Conservation (phyloP, 2,797 vertebrate species). For the Eulemur mongoz region DNA sequence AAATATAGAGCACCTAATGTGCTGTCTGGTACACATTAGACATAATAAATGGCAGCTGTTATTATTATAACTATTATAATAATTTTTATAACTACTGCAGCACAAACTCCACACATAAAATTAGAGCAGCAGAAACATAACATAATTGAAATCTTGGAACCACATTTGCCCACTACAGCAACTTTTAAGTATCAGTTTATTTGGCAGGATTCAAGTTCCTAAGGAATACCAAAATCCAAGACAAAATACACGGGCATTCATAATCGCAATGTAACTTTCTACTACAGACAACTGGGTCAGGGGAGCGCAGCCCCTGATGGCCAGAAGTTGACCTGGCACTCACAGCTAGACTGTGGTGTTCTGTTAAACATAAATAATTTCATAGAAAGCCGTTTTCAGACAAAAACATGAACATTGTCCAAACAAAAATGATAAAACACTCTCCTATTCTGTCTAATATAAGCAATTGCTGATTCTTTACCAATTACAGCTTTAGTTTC, state of each 20-base stretch:
- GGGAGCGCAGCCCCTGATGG: neutral
- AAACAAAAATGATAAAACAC: neutral
- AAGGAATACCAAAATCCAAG: neutral
- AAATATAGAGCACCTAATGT: neutral
- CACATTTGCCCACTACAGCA: neutral
- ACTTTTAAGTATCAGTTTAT: neutral
- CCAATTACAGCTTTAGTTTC: neutral
- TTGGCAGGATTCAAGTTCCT: neutral
- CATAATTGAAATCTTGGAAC: neutral
- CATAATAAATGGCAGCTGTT: neutral
- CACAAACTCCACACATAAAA: neutral
- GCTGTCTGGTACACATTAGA: neutral
- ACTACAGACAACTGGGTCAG: neutral
- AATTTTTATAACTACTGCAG: neutral
- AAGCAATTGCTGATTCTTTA: neutral
- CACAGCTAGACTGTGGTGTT: neutral
- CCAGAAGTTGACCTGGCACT: neutral
- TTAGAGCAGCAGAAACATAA: neutral
- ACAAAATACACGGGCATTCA: neutral
- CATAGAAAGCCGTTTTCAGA: neutral
- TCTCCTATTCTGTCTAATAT: neutral
- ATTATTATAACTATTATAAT: neutral
- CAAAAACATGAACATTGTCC: neutral
- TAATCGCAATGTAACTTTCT: neutral
- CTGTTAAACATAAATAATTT: neutral